phyloP scores from a whole-genome alignment of 2,797 vertebrate species.

The Carapus acus region DNA sequence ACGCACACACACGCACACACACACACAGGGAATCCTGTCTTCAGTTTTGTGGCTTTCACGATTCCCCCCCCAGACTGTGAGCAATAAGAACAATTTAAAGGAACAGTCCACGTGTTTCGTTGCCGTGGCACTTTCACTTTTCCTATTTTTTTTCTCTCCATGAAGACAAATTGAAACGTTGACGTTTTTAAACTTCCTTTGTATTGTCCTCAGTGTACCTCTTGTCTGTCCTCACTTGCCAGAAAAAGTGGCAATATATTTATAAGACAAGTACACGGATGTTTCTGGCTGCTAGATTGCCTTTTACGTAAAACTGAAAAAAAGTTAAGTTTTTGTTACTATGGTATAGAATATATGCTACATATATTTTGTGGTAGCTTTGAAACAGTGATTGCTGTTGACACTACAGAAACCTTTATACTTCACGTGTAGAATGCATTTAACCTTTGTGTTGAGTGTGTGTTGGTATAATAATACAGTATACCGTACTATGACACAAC shows the following conservation, averaged over 20 bases:
- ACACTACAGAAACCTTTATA: constrained; percentile 59
- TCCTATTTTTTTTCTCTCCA: constrained; percentile 37
- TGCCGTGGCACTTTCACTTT: constrained; percentile 60
- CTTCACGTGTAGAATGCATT: constrained; percentile 52
- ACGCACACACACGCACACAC: constrained; percentile 17
- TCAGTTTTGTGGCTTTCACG: constrained; percentile 52
- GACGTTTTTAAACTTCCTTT: constrained; percentile 48
- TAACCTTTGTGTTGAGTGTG: constrained; percentile 57
- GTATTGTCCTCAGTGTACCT: constrained; percentile 72
- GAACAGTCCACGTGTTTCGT: constrained; percentile 56
- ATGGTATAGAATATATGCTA: constrained; percentile 57
- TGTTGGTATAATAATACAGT: constrained; percentile 39
- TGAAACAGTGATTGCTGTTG: constrained; percentile 53
- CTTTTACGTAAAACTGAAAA: constrained; percentile 38
- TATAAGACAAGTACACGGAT: constrained; percentile 64
- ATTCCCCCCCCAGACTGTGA: constrained; percentile 60
- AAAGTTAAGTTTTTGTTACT: constrained; percentile 36
- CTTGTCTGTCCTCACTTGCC: constrained; percentile 70
- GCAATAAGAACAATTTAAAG: constrained; percentile 73
- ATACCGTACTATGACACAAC: constrained; percentile 54
- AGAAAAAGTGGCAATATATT: constrained; percentile 45
- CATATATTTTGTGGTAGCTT: constrained; percentile 49
- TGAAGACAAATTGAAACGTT: constrained; percentile 52
- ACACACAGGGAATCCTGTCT: constrained; percentile 35
- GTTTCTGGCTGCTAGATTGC: constrained; percentile 74